Base-by-base conservation (phyloP, 2,888 invertebrate genomes). In the Poecilus cupreus region DNA sequence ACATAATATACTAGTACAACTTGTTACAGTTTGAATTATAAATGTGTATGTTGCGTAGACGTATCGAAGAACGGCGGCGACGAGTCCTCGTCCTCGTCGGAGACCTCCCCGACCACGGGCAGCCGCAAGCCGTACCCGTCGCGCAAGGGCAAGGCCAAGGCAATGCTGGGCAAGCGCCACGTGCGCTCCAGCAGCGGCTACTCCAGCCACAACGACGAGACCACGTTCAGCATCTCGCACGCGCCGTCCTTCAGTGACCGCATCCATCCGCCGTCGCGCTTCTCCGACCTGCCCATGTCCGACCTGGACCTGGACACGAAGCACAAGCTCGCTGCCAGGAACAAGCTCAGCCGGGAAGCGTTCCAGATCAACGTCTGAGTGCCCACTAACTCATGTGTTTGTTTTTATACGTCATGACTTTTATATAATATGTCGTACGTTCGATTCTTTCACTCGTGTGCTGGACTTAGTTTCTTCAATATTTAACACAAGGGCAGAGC, bases 231-330 rank as follows among this genome's bases (percentile, higher is more conserved):
- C 91, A 94, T 94, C 92, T 94, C 94, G 85, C 94, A 94, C 89
- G 94, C 94, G 90, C 93, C 93, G 86, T 94, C 94, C 89, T 95
- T 94, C 92, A 94, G 93, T 91, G 95, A 95, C 87, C 93, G 94
- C 89, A 94, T 95, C 87, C 94, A 96, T 91, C 96, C 96, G 86
- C 95, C 96, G 86, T 96, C 96, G 87, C 93, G 96, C 84, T 96
- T 96, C 92, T 95, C 96, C 85, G 96, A 96, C 91, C 87, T 92
- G 75, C 85, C 85, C 57, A 88, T 90, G 82, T 89, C 88, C 85
- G 90, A 90, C 84, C 86, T 88, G 24, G 90, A 90, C 79, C 89
- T 89, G 82, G 90, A 90, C 82, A 89, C 89, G 84, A 88, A 88
- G 79, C 88, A 89, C 86, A 88, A 88, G 85, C 75, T 85, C 84